Evolutionary conservation across 2,888 invertebrate species (phyloP).

Genomic region (Venusia cambrica): DNA sequence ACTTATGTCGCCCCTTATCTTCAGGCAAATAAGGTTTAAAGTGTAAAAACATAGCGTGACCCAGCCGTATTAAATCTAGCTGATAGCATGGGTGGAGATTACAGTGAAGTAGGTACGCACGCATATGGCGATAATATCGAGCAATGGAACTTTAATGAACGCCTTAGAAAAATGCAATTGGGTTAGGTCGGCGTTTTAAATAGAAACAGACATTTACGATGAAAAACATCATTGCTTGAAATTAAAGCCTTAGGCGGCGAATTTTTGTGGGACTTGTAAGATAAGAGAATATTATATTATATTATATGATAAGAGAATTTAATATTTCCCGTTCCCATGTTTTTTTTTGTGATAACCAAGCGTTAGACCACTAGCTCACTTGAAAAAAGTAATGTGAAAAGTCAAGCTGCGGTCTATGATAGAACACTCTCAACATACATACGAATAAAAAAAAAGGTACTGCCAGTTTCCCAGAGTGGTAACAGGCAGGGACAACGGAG

Average conservation of each 20-base stretch:
- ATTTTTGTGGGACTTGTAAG: constrained; percentile 1
- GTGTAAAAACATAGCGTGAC: constrained; percentile 1
- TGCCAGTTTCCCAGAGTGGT: too few relatives aligned
- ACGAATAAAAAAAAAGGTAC: too few relatives aligned
- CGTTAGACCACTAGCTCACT: too few relatives aligned
- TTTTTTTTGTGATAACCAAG: too few relatives aligned
- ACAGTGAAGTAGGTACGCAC: constrained; percentile 2
- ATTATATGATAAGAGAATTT: too few relatives aligned
- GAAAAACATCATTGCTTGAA: constrained; percentile 1
- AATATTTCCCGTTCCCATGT: too few relatives aligned
- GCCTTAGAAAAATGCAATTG: constrained; percentile 39
- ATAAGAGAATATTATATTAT: too few relatives aligned
- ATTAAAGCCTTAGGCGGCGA: constrained; percentile 2
- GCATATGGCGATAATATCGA: constrained; percentile 13
- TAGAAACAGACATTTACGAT: constrained; percentile 11
- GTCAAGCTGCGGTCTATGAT: too few relatives aligned
- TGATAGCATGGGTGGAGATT: constrained; percentile 10
- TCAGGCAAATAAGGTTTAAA: constrained; percentile 5
- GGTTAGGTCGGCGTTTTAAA: constrained; percentile 39
- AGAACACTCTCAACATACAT: too few relatives aligned
- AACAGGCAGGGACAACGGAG: too few relatives aligned
- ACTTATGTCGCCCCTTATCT: constrained; percentile 8
- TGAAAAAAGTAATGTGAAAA: too few relatives aligned
- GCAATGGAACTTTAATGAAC: constrained; percentile 27
- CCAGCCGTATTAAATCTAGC: constrained; percentile 7